These are phyloP conservation scores for Lasioglossum leucozonium DNA, from an alignment of 2,888 invertebrate species.

Conservation along the genomic window DNA sequence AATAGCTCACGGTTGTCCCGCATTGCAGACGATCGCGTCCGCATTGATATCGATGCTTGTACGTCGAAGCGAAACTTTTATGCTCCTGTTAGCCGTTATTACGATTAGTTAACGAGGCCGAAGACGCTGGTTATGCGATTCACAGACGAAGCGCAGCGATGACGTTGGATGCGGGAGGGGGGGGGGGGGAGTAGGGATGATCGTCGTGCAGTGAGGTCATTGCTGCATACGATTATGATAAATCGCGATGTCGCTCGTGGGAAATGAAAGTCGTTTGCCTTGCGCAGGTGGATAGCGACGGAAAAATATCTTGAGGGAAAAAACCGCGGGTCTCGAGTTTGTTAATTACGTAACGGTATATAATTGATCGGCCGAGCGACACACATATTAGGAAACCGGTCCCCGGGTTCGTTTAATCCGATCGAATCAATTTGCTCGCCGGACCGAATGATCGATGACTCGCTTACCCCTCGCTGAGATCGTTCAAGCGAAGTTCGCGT, in stretches of 20 bases:
- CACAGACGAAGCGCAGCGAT: background rate
- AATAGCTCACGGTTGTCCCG: background rate
- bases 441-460: constrained; percentile 17
- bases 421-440: constrained; percentile 29
- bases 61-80: constrained; percentile 20
- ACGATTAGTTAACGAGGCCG: constrained; percentile 39
- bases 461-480: background rate
- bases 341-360: constrained; percentile 32
- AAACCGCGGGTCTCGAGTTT: constrained; percentile 15
- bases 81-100: constrained; percentile 25
- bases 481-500: constrained; percentile 79
- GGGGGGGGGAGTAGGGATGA: background rate
- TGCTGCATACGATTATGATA: constrained; percentile 27
- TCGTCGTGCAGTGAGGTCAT: constrained; percentile 26
- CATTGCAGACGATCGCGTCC: background rate
- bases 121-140: constrained; percentile 17
- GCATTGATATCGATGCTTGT: constrained; percentile 9
- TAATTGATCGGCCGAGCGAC: constrained; percentile 27
- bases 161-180: background rate
- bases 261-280: constrained; percentile 56
- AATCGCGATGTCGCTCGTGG: constrained; percentile 39
- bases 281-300: constrained; percentile 35
- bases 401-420: background rate
- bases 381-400: constrained; percentile 11
- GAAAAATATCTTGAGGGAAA: constrained; percentile 33